A percentile compares a stretch with the other conserved stretches of the same genome.
phyloP scores from a whole-genome alignment of 2,888 invertebrate genomes.

The Stramonita haemastoma region DNA sequence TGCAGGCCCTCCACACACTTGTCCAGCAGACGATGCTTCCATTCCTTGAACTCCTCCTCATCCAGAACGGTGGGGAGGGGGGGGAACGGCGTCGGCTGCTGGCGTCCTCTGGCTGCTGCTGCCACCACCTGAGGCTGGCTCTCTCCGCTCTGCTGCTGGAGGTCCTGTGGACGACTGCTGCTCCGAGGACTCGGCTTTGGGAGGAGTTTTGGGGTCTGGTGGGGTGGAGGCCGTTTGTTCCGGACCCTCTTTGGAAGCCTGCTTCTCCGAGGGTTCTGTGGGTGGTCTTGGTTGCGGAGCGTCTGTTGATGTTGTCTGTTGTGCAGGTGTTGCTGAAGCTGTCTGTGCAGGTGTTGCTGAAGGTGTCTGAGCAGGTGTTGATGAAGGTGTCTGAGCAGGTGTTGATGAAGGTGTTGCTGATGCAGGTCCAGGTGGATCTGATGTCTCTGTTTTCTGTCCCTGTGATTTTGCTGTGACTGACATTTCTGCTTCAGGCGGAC shows the following conservation, averaged over 20 bases:
- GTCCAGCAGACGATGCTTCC: conserved; percentile 79
- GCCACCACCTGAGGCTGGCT: not conserved
- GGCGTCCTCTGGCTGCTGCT: not conserved
- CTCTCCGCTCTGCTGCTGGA: not conserved
- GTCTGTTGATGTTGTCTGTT: not conserved
- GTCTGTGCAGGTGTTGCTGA: not conserved
- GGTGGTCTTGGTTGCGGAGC: not conserved
- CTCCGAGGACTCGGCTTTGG: not conserved
- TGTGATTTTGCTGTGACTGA: not conserved
- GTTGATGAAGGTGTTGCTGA: too few species aligned
- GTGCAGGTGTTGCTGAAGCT: not conserved
- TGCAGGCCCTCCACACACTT: conserved; percentile 86
- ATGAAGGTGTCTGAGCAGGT: not conserved
- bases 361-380: not conserved
- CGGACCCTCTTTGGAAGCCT: too few species aligned
- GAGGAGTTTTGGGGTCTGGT: not conserved
- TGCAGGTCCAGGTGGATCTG: not conserved
- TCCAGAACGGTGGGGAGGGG: conserved; percentile 7
- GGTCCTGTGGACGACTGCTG: not conserved
- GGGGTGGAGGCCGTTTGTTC: too few species aligned
- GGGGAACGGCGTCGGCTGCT: not conserved
- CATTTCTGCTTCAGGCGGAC: not conserved
- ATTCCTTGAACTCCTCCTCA: conserved; percentile 25
- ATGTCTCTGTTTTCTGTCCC: not conserved
- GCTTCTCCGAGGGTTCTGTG: not conserved